Conservation (phyloP, 2,113 vertebrate species). For the Lichenostomus cassidix region DNA sequence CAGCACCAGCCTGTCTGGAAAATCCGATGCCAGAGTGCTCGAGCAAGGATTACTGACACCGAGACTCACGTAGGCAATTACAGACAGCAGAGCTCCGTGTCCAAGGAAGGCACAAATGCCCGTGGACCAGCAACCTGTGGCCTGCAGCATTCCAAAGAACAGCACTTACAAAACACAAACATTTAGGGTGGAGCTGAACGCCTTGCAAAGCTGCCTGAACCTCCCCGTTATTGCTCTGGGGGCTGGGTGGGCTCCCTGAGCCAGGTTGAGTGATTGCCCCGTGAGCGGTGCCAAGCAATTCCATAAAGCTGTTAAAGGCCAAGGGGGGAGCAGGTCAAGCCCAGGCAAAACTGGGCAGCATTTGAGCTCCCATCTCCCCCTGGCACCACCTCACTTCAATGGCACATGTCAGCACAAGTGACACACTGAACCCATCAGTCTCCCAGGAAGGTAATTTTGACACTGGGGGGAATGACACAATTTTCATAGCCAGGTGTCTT, state of each 20-base stretch:
- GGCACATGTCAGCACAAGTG: not conserved
- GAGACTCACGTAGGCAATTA: not conserved
- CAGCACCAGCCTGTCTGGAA: not conserved
- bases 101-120: not conserved
- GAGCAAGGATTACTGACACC: not conserved
- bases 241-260: not conserved
- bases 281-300: not conserved
- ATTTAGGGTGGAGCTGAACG: not conserved
- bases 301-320: not conserved
- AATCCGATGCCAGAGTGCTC: not conserved
- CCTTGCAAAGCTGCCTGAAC: not conserved
- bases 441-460: not conserved
- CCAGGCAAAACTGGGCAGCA: not conserved
- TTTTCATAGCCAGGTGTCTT: not conserved
- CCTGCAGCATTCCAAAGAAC: not conserved
- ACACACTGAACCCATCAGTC: not conserved
- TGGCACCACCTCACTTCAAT: not conserved
- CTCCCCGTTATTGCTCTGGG: not conserved
- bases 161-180: not conserved
- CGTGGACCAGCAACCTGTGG: not conserved
- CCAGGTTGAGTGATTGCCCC: too few species aligned
- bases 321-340: not conserved
- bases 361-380: not conserved
- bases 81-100: fast-evolving
- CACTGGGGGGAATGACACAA: not conserved